Percentiles rank a stretch among this genome's conserved stretches.
Evolutionary conservation across 2,797 vertebrate species (phyloP).

Genomic region (Saxicola maurus): DNA sequence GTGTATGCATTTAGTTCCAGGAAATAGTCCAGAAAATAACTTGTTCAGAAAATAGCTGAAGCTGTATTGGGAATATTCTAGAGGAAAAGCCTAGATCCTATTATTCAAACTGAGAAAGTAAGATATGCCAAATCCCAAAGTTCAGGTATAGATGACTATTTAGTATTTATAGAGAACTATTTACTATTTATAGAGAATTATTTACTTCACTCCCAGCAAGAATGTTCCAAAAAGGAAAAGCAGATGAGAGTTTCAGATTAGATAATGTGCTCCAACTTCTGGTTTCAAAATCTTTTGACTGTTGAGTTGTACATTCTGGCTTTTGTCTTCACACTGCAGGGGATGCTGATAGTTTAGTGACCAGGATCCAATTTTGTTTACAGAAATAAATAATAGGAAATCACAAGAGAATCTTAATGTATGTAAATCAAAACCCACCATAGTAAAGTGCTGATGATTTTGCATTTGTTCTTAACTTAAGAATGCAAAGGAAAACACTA

Average conservation of each 20-base stretch:
- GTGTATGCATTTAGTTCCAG: background rate
- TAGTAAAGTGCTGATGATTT: slow-evolving; percentile 44
- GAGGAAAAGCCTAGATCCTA: background rate
- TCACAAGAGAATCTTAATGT: slow-evolving; percentile 8
- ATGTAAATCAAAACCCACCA: slow-evolving; percentile 35
- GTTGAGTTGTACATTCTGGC: background rate
- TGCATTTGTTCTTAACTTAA: slow-evolving; percentile 46
- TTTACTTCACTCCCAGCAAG: background rate
- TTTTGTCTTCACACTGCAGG: background rate
- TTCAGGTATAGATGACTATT: background rate
- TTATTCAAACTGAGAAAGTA: background rate
- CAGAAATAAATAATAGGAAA: slow-evolving; percentile 37
- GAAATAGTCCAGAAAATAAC: background rate
- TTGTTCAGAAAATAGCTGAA: background rate
- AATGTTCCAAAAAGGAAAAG: background rate
- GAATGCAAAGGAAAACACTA: slow-evolving; percentile 40
- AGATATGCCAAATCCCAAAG: background rate
- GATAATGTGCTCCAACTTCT: background rate
- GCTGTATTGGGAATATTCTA: background rate
- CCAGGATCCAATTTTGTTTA: slow-evolving; percentile 14
- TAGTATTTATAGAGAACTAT: background rate
- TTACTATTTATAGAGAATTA: background rate
- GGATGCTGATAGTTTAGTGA: background rate
- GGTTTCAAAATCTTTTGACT: background rate
- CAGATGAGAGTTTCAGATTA: background rate